phyloP scores from a whole-genome alignment of 2,888 invertebrate genomes.

The Melipona beecheii region DNA sequence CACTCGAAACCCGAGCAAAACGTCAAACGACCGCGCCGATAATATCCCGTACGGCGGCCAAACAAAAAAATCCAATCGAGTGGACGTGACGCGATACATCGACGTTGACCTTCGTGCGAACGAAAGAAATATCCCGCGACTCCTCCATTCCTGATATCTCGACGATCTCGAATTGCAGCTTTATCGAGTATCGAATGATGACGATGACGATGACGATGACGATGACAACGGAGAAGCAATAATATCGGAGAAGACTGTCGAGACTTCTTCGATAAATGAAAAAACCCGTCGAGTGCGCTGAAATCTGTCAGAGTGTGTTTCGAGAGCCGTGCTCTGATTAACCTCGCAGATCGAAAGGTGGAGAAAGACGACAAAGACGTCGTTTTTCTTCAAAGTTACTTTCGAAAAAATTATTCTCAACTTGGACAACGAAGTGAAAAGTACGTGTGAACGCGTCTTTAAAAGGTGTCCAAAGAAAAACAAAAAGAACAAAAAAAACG shows the following conservation, averaged over 20 bases:
- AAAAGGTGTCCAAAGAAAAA: no score
- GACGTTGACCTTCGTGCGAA: conserved; percentile 35
- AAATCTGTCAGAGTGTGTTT: no score
- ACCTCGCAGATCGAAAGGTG: no score
- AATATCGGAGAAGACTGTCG: background rate
- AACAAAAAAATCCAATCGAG: conserved; percentile 1
- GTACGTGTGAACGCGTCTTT: background rate
- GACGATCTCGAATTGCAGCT: background rate
- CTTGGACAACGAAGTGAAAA: background rate
- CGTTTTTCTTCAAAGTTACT: background rate
- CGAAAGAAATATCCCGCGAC: background rate
- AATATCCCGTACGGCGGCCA: conserved; percentile 4
- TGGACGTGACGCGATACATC: conserved; percentile 6
- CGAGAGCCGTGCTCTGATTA: no score
- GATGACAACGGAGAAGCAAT: background rate
- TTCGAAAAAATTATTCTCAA: background rate
- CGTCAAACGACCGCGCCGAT: conserved; percentile 31
- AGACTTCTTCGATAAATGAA: no score
- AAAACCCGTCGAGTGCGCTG: no score
- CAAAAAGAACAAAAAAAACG: no score
- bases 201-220: background rate
- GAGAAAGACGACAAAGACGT: no score
- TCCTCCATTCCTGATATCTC: background rate
- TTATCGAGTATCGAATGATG: background rate
- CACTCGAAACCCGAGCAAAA: conserved; percentile 24